These are phyloP conservation scores for Pithys albifrons DNA, from an alignment of 2,113 vertebrate species.

Conservation along the genomic window DNA sequence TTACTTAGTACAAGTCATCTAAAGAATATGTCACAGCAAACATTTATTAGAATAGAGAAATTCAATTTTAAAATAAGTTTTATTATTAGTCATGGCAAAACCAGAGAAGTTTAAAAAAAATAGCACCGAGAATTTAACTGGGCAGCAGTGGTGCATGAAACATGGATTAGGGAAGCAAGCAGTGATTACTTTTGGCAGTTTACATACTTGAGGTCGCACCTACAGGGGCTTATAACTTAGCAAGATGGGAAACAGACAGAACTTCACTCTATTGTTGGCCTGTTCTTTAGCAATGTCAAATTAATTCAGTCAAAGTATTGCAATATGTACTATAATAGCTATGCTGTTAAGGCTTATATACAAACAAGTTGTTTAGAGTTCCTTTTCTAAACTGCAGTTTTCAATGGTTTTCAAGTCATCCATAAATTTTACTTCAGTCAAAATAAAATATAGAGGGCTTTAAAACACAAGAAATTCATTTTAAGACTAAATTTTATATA, in stretches of 20 bases:
- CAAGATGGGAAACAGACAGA: slow-evolving; percentile 42
- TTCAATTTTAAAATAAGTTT: neutral
- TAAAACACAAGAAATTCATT: neutral
- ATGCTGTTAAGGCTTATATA: neutral
- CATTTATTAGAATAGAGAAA: neutral
- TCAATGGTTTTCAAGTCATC: neutral
- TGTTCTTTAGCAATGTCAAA: slow-evolving; percentile 29
- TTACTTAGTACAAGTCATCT: neutral
- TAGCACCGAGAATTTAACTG: neutral
- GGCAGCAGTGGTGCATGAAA: slow-evolving; percentile 14
- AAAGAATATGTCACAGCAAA: neutral
- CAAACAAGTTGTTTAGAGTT: neutral
- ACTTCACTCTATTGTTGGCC: neutral
- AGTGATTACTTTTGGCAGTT: slow-evolving; percentile 49
- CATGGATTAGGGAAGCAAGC: slow-evolving; percentile 40
- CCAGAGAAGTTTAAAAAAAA: neutral
- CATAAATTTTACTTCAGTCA: neutral
- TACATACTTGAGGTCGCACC: slow-evolving; percentile 45
- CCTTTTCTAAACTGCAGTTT: slow-evolving; percentile 1
- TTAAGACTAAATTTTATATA: neutral
- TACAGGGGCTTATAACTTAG: slow-evolving; percentile 40
- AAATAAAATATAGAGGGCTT: neutral
- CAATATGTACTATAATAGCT: neutral
- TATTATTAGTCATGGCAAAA: neutral
- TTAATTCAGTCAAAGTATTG: slow-evolving; percentile 46